Base-by-base conservation (phyloP, 2,113 vertebrate species). In the Eleginops maclovinus region DNA sequence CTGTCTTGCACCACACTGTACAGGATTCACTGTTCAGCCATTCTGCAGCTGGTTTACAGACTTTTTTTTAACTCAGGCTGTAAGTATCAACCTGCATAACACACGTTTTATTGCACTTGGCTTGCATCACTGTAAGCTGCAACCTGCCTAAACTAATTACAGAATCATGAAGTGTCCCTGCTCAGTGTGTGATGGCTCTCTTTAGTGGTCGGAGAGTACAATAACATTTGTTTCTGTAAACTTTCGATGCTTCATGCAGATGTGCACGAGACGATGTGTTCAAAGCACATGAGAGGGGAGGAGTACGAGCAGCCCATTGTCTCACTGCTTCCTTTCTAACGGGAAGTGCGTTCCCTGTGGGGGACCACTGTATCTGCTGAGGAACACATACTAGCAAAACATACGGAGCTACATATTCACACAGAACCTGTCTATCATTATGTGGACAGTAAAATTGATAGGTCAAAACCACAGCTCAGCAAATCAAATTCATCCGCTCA, bases 401-500 rank as follows among this genome's bases (percentile, higher is more conserved):
- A 75, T 7, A 4, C 15, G 3, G 26, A 22, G 7, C 14, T 28
- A 43, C 17, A 44, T 12, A 47, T 40, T 19, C 31, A 46, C 5
- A 72, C 26, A 12, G 0, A 2, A 4, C 58, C 53, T 49, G 51
- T 60, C 51, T 24, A 9, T 49, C 15, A 53, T 9, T 26, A 36
- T 31, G 65, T 49, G 43, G 47, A 13, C 19, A 9, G 26, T 22
- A 50, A 64, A 12, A 59, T 69, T 64, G 36, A 54, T 40, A 60
- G 53, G 60, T 59, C 22, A 10, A 24, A 31, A 58, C 56, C 49
- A 56, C 50, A 70, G 65, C 50, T 71, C 60, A 10, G 44, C 46
- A n/a, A 49, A 73, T 36, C 11, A 56, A 65, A 67, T 74, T 55
- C 62, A 86, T 89, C 71, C 51, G 59, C 72, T n/a, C n/a, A n/a